A percentile compares a stretch with the other conserved stretches of the same genome.
phyloP scores from a whole-genome alignment of 2,113 vertebrate species.

The Cathartes aura region DNA sequence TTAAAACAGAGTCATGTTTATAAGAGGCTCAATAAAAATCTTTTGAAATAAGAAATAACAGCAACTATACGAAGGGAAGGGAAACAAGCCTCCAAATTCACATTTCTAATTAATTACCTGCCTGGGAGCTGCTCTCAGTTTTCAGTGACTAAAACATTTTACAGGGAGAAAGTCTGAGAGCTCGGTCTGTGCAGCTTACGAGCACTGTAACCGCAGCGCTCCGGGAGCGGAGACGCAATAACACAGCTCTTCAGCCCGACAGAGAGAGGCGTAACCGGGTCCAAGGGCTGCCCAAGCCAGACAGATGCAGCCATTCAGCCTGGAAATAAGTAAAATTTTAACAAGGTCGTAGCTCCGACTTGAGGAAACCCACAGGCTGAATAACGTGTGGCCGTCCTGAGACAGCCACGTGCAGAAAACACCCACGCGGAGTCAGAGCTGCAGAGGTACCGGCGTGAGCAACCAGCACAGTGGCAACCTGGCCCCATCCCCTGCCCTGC shows the following conservation, averaged over 20 bases:
- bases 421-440: not conserved
- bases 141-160: not conserved
- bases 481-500: not conserved
- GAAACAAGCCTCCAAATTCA: conserved; percentile 8
- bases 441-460: not conserved
- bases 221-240: not conserved
- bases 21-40: not conserved
- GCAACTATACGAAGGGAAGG: not conserved
- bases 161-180: not conserved
- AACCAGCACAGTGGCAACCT: rapidly evolving
- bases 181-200: not conserved
- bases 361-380: not conserved
- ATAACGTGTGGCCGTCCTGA: not conserved
- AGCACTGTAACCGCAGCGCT: not conserved
- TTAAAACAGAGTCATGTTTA: not conserved
- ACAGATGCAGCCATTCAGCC: not conserved
- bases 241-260: not conserved
- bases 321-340: not conserved
- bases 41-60: not conserved
- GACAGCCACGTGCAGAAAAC: not conserved
- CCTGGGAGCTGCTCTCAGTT: conserved; percentile 22
- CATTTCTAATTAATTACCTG: conserved; percentile 18
- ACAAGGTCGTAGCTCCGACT: not conserved
- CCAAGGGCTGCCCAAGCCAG: not conserved
- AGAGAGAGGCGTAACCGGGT: not conserved